Percentiles rank a stretch among this genome's conserved stretches.
Evolutionary conservation across 2,797 vertebrate species (phyloP).

Genomic region (Lindbergichthys nudifrons): DNA sequence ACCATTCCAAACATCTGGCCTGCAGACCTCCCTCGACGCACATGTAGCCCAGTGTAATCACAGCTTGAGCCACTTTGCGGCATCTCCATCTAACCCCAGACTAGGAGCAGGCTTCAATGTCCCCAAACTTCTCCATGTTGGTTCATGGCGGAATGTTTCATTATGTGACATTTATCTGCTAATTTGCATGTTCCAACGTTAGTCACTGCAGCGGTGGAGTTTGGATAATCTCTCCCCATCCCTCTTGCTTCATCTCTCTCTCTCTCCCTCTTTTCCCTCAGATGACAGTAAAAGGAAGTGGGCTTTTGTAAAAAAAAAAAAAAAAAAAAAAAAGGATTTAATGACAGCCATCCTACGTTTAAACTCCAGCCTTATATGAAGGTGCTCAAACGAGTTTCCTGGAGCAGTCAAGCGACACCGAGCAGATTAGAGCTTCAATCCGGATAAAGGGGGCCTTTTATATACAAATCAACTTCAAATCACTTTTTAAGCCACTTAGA

Average conservation of each 20-base stretch:
- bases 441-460: constrained; percentile 92
- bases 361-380: constrained; percentile 83
- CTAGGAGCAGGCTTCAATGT: constrained; percentile 59
- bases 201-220: constrained; percentile 51
- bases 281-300: constrained; percentile 86
- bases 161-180: constrained; percentile 72
- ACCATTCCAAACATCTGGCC: constrained; percentile 85
- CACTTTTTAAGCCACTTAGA: constrained; percentile 94
- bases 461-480: constrained; percentile 95
- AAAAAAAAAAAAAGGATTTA: constrained; percentile 72
- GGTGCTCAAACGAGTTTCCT: constrained; percentile 89
- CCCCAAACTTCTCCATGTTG: constrained; percentile 63
- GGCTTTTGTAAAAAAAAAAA: constrained; percentile 81
- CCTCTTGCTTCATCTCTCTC: constrained; percentile 6
- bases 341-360: constrained; percentile 84
- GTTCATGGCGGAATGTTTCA: constrained; percentile 52
- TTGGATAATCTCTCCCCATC: constrained; percentile 59
- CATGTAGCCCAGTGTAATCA: constrained; percentile 77
- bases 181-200: constrained; percentile 73
- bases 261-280: constrained; percentile 3
- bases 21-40: constrained; percentile 85
- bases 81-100: constrained; percentile 77
- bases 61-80: constrained; percentile 81
- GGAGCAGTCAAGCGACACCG: constrained; percentile 90
- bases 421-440: constrained; percentile 91